Evolutionary conservation across 2,797 vertebrate species (phyloP).

Genomic region (Kryptolebias ocellatus): DNA sequence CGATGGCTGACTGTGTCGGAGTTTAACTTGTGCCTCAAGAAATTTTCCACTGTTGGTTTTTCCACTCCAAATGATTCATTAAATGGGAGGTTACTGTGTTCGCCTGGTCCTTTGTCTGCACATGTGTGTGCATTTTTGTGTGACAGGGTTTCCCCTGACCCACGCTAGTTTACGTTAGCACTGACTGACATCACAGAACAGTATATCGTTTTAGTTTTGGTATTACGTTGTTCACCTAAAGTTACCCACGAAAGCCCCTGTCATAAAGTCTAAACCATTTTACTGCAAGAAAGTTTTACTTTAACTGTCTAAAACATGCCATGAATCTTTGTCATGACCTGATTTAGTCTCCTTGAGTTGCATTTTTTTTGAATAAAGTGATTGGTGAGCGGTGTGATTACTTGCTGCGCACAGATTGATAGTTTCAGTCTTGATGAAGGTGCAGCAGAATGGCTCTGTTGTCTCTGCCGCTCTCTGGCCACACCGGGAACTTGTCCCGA

Average conservation of each 20-base stretch:
- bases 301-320: too few species aligned
- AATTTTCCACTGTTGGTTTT: slow-evolving; percentile 86
- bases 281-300: too few species aligned
- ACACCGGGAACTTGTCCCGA: too few species aligned
- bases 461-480: too few species aligned
- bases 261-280: too few species aligned
- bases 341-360: too few species aligned
- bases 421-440: too few species aligned
- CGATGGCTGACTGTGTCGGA: slow-evolving; percentile 68
- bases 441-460: too few species aligned
- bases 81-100: slow-evolving; percentile 64
- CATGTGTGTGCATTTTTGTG: slow-evolving; percentile 35
- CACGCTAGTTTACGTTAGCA: slow-evolving; percentile 4
- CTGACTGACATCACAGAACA: slow-evolving; percentile 24
- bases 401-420: too few species aligned
- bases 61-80: slow-evolving; percentile 86
- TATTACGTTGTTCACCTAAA: background rate
- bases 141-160: slow-evolving; percentile 39
- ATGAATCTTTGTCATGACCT: too few species aligned
- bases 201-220: slow-evolving; percentile 25
- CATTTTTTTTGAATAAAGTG: too few species aligned
- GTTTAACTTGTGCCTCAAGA: slow-evolving; percentile 77
- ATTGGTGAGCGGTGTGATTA: too few species aligned
- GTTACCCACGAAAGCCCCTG: background rate
- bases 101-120: slow-evolving; percentile 22